phyloP scores from a whole-genome alignment of 2,797 vertebrate genomes.

The Hyperoplus immaculatus region DNA sequence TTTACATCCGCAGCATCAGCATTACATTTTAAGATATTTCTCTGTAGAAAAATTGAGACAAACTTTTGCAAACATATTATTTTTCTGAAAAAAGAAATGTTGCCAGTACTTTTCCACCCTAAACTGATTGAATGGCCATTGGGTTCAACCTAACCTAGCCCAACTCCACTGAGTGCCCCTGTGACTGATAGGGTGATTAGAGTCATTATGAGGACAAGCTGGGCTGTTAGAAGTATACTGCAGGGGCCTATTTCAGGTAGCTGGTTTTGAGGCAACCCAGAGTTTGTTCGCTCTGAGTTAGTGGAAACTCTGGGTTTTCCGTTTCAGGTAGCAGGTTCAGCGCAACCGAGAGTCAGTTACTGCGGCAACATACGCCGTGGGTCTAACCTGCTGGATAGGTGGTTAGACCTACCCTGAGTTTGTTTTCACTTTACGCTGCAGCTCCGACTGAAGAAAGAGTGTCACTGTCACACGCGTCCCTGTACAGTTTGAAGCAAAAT shows the following conservation, averaged over 20 bases:
- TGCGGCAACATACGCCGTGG: too few species aligned
- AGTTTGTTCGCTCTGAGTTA: too few species aligned
- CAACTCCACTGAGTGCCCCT: conserved; percentile 18
- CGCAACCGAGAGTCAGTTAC: too few species aligned
- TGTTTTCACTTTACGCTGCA: too few species aligned
- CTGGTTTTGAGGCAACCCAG: too few species aligned
- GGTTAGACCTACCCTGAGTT: too few species aligned
- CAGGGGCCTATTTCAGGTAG: conserved; percentile 9
- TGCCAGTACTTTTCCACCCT: not conserved
- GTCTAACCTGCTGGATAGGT: too few species aligned
- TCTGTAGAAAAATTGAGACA: not conserved
- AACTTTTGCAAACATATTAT: not conserved
- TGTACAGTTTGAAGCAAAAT: too few species aligned
- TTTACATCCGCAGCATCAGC: not conserved
- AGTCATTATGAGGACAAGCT: conserved; percentile 41
- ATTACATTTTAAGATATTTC: not conserved
- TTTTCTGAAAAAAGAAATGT: not conserved
- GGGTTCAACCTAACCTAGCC: not conserved
- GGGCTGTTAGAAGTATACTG: conserved; percentile 31
- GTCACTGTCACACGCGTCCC: too few species aligned
- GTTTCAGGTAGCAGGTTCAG: too few species aligned
- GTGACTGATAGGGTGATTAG: conserved; percentile 50
- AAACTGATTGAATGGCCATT: not conserved
- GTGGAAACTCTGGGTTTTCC: too few species aligned
- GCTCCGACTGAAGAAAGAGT: too few species aligned